Evolutionary conservation across 2,888 invertebrate species (phyloP), one percentile per base, ranked within the genome.

Genomic region (Mellilla xanthometata): DNA sequence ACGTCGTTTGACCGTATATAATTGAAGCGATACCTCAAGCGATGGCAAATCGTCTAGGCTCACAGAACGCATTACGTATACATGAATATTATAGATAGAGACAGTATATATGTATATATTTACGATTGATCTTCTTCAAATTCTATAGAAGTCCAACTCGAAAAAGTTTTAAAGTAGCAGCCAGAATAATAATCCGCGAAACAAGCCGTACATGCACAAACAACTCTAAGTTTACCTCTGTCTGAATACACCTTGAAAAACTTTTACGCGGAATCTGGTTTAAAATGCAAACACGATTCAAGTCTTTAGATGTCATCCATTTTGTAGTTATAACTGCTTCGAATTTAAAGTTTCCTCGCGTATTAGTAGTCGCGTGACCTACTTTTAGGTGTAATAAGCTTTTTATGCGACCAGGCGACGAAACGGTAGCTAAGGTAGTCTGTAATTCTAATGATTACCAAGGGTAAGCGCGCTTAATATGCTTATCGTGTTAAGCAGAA

Each of bases 301-400:
- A 52, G 31, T 44, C 42, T 40, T 39, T 52, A 52, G 24, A 52
- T 51, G 48, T 45, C 36, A 30, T 49, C 49, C 44, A 46, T 52
- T 56, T 54, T 52, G 43, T 43, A 45, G 45, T 46, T 24, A 39
- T 52, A 27, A 44, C 45, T 41, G 47, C 12, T 38, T 9, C 27
- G 38, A 27, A 41, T 39, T 51, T 39, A 46, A 46, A 45, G 47
- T 51, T 52, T 49, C 35, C 45, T 43, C 29, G 30, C 12, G 11
- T 35, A 31, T 33, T 22, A 29, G 24, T 24, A n/a, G 23, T 53
- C 30, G 49, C 43, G 48, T 52, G 54, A 50, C 44, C 35, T 52
- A 24, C 7, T 24, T 24, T 2, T 24, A 8, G 8, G 8, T 24
- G n/a, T 24, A 49, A 56, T 54, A 40, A 46, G 33, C 29, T 24